Base-by-base conservation (phyloP, 2,113 vertebrate species). In the Diadophis punctatus region DNA sequence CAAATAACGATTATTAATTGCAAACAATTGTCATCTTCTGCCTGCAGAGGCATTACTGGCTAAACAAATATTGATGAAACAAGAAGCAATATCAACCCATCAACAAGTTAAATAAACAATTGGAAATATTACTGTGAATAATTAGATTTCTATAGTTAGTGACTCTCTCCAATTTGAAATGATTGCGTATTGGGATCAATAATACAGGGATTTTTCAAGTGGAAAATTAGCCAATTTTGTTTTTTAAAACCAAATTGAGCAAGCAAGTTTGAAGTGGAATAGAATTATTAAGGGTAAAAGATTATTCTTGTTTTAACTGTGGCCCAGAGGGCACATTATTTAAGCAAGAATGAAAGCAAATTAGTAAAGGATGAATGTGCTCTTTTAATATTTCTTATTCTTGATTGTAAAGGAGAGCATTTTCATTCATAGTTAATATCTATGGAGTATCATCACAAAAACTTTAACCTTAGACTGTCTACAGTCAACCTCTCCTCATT, bases 171-270 rank as follows among this genome's bases (percentile, higher is more conserved):
- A 51, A 20, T 89, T 93, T 93, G 58, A 92, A 95, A 46, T 92
- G 80, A 93, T 1, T 93, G 23, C 22, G 74, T 90, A 93, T 90
- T 91, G 2, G 0, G 87, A 92, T 92, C 10, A 93, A 12, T 88
- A 93, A 93, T 55, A 80, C 60, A 91, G 58, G 90, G 52, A 91
- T 93, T 93, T 93, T 91, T 93, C 90, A 84, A 93, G 63, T 18
- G n/a, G 91, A 20, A 92, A 27, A 80, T 58, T 90, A 88, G 55
- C 0, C 0, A 43, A 87, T 87, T 95, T 56, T 92, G 86, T 88
- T 89, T 92, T 92, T 85, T 89, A 3, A 89, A 89, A 39, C 30
- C 53, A 92, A 92, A 92, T 30, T 56, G 68, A 89, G 68, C 87
- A 89, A 89, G 87, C 68, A 89, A 89, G 53, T 60, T 58, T 89